A percentile compares a stretch with the other conserved stretches of the same genome.
phyloP scores from a whole-genome alignment of 2,113 vertebrate genomes.

The Eptesicus fuscus region DNA sequence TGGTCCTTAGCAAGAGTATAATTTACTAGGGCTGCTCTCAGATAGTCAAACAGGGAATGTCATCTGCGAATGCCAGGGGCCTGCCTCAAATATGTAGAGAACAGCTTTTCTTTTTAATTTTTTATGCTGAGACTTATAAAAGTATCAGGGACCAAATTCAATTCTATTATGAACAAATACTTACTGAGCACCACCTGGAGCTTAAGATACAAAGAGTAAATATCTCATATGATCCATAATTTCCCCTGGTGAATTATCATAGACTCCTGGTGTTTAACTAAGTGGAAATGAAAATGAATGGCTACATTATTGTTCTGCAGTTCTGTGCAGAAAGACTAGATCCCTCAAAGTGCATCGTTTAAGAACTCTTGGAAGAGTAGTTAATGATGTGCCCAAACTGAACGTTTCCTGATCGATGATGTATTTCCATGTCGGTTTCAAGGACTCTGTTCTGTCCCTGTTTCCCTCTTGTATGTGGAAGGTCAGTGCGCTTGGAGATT shows the following conservation, averaged over 20 bases:
- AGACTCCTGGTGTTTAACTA: constrained; percentile 27
- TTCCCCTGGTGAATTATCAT: constrained; percentile 35
- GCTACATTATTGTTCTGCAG: not conserved
- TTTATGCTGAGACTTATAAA: constrained; percentile 24
- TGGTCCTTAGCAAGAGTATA: not conserved
- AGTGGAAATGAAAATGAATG: constrained; percentile 35
- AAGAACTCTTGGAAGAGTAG: not conserved
- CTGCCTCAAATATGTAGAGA: not conserved
- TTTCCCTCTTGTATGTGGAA: not conserved
- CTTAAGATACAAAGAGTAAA: constrained; percentile 35
- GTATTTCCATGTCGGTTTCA: not conserved
- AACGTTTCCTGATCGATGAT: not conserved
- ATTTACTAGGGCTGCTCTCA: not conserved
- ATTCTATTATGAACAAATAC: constrained; percentile 45
- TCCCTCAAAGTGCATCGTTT: not conserved
- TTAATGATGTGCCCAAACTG: not conserved
- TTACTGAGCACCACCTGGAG: constrained; percentile 10
- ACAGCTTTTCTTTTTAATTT: not conserved
- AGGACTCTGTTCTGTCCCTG: not conserved
- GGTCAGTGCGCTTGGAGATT: not conserved
- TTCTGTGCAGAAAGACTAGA: not conserved
- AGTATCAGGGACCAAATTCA: constrained; percentile 21
- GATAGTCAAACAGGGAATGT: not conserved
- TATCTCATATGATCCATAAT: not conserved
- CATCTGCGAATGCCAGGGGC: not conserved